phyloP scores from a whole-genome alignment of 2,797 vertebrate species.

The Vipera ursinii region DNA sequence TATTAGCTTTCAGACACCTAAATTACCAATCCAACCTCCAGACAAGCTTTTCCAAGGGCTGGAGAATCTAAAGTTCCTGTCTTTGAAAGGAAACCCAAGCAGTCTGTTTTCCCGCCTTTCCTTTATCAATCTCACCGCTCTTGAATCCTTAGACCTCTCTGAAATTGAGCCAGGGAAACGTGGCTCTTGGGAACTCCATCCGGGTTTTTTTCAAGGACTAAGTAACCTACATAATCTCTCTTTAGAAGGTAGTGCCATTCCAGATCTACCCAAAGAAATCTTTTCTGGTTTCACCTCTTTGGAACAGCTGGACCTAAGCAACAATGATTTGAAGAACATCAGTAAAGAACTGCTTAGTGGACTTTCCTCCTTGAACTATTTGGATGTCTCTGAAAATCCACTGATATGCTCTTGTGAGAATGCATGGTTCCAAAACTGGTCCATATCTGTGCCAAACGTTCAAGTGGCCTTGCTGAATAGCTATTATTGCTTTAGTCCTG shows the following conservation, averaged over 20 bases:
- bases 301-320: conserved; percentile 28
- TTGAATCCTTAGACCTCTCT: conserved; percentile 42
- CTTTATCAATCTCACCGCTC: conserved; percentile 18
- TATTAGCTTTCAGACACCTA: conserved; percentile 36
- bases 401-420: conserved; percentile 55
- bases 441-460: conserved; percentile 21
- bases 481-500: conserved; percentile 34
- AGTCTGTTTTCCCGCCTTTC: conserved; percentile 25
- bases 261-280: conserved; percentile 23
- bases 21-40: conserved; percentile 4
- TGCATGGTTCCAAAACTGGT: conserved; percentile 57
- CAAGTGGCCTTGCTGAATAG: conserved; percentile 41
- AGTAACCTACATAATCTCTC: conserved; percentile 8
- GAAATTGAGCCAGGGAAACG: neutral
- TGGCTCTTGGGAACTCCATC: neutral
- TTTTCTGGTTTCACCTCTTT: conserved; percentile 33
- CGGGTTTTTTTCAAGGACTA: conserved; percentile 31
- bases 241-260: conserved; percentile 36
- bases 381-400: conserved; percentile 39
- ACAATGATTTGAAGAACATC: conserved; percentile 41
- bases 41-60: conserved; percentile 37
- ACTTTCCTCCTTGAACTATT: conserved; percentile 20
- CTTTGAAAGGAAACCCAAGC: conserved; percentile 34
- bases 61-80: conserved; percentile 26
- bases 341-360: conserved; percentile 4